phyloP scores from a whole-genome alignment of 2,888 invertebrate species.

The Trachelus tabidus region DNA sequence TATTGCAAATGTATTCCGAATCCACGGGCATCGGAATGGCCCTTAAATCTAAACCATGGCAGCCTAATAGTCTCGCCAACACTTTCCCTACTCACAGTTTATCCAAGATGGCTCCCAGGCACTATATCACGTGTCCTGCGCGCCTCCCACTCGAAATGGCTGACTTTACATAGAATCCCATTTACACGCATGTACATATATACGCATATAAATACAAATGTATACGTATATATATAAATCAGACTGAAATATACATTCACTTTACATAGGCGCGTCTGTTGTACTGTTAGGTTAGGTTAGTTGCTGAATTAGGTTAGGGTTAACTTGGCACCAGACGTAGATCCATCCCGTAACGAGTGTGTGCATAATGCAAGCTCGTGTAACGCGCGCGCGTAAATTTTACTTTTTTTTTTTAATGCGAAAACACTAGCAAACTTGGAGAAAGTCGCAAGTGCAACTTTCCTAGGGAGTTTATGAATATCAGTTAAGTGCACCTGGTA shows the following conservation, averaged over 20 bases:
- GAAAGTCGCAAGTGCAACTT: not conserved
- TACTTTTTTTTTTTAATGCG: not conserved
- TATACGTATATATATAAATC: not conserved
- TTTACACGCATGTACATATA: not conserved
- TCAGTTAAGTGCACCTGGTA: conserved; percentile 3
- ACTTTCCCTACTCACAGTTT: conserved; percentile 31
- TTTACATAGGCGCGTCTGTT: not conserved
- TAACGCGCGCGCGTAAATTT: not conserved
- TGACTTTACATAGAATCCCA: not conserved
- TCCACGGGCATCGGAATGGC: conserved; percentile 39
- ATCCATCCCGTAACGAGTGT: not conserved
- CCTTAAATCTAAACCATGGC: conserved; percentile 41
- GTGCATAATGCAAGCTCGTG: not conserved
- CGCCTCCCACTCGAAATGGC: not conserved
- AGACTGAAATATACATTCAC: not conserved
- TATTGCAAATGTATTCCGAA: conserved; percentile 39
- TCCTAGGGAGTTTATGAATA: not conserved
- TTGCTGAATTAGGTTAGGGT: not conserved
- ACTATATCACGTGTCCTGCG: not conserved
- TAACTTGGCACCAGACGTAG: not conserved
- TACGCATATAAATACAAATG: not conserved
- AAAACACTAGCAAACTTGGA: not conserved
- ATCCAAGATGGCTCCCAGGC: conserved; percentile 32
- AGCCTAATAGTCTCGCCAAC: conserved; percentile 39
- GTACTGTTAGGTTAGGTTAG: not conserved